Evolutionary conservation across 2,113 vertebrate genomes (phyloP), one percentile per base, ranked within the genome.

Genomic region (Cyprinodon brontotheroides): DNA sequence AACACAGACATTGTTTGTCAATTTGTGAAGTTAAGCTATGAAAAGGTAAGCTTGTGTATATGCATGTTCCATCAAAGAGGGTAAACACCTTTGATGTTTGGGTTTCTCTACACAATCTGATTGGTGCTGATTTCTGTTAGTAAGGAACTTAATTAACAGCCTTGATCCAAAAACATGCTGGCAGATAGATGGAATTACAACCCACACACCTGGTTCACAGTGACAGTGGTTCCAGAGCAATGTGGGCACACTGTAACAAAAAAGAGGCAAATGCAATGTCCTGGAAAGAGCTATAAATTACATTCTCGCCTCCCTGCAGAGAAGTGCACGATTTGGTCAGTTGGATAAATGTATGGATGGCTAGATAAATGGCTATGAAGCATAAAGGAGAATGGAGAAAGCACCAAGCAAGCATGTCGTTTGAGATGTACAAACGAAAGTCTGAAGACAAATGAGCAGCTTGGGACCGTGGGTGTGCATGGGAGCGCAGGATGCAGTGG

Each of bases 261-360:
- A 82, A 65, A 50, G 37, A 78, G 74, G 53, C 65, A 10, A 68
- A 74, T 15, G 17, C 67, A 6, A 29, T 69, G 81, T 84, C 74
- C 6, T 70, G 66, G 37, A 77, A 75, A 72, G 72, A 74, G 83
- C 81, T 85, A 69, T 80, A 82, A 73, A 87, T 83, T 48, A 81
- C 74, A 59, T 75, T 11, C 70, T 68, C 57, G 47, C 76, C 74
- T 14, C 63, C 60, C 1, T 63, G 37, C 53, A 47, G 71, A 47
- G 71, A 81, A 83, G 75, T 75, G 70, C 40, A 72, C 61, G 69
- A 66, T 3, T 36, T 43, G 72, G 38, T 65, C 0, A 13, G 68
- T 74, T 1, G 0, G 72, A 80, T 40, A 1, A 43, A n/a, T 59
- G 68, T 41, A 68, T 68, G 47, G 74, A 74, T 70, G 70, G 66